Conservation (phyloP, 1,140 invertebrate species). For the Phortica variegata region DNA sequence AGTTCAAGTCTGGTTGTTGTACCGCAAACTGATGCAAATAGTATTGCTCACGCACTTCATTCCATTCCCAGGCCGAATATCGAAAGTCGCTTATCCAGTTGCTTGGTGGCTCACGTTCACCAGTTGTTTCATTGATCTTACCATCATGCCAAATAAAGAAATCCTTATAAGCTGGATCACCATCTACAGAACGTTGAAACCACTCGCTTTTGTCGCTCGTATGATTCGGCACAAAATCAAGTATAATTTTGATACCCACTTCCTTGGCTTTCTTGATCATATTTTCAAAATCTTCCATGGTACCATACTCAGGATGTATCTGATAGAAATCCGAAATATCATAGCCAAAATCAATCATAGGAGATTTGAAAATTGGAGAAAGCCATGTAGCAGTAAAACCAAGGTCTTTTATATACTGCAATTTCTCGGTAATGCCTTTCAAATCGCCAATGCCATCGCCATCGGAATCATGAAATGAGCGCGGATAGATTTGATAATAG, state of each 20-base stretch:
- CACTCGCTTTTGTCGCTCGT: constrained; percentile 70
- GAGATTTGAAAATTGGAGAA: too few species aligned
- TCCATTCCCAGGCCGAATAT: too few species aligned
- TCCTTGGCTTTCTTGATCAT: constrained; percentile 62
- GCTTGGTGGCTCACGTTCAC: constrained; percentile 51
- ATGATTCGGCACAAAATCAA: too few species aligned
- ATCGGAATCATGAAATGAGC: constrained; percentile 74
- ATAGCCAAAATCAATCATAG: constrained; percentile 70
- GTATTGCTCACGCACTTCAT: constrained; percentile 27
- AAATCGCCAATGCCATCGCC: too few species aligned
- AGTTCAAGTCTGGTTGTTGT: too few species aligned
- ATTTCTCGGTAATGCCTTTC: constrained; percentile 68
- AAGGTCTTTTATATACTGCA: constrained; percentile 57
- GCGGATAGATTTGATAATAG: constrained; percentile 74
- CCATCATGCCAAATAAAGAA: constrained; percentile 72
- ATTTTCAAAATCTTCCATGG: constrained; percentile 66
- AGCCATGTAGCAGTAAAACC: constrained; percentile 62
- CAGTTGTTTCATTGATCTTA: constrained; percentile 17
- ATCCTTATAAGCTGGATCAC: constrained; percentile 62
- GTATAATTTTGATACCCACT: too few species aligned
- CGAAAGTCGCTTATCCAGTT: constrained; percentile 60
- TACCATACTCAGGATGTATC: constrained; percentile 71
- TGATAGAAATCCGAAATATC: constrained; percentile 71
- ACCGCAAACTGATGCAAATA: constrained; percentile 18
- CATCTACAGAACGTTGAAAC: constrained; percentile 65